Evolutionary conservation across 1,140 invertebrate genomes (phyloP).

Genomic region (Cryptotermes secundus): DNA sequence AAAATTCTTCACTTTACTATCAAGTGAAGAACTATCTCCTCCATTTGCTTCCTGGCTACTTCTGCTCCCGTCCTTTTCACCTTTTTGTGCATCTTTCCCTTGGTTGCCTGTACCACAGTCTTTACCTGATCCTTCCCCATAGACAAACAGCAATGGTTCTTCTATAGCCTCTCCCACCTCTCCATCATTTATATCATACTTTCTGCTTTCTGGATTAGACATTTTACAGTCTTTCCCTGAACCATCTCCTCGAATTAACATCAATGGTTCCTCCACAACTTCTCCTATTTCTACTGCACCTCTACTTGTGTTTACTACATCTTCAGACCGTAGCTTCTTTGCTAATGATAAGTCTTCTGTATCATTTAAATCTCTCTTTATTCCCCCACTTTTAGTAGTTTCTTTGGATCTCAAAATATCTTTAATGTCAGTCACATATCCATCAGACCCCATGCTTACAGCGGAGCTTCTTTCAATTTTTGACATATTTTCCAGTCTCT

Average conservation of each 20-base stretch:
- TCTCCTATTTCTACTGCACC: constrained; percentile 28
- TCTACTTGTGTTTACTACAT: constrained; percentile 38
- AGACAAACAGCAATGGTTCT: constrained; percentile 69
- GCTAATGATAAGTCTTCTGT: constrained; percentile 34
- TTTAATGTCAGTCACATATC: neutral
- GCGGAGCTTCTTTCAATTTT: neutral
- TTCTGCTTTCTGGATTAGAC: constrained; percentile 53
- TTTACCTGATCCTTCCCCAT: constrained; percentile 68
- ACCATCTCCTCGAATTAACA: constrained; percentile 71
- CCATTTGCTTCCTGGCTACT: neutral
- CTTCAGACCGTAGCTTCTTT: constrained; percentile 39
- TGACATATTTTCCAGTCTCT: neutral
- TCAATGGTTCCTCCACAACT: constrained; percentile 64
- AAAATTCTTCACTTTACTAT: neutral
- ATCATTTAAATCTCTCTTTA: constrained; percentile 34
- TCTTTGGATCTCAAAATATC: neutral
- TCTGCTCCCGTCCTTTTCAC: neutral
- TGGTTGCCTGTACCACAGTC: constrained; percentile 69
- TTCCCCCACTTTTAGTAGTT: neutral
- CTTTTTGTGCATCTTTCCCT: constrained; percentile 16
- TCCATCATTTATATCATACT: constrained; percentile 23
- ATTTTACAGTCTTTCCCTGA: constrained; percentile 67
- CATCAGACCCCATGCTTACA: neutral
- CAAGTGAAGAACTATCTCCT: neutral
- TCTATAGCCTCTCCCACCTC: constrained; percentile 48